phyloP scores from a whole-genome alignment of 2,113 vertebrate species.

The Mormyrus iriodes region DNA sequence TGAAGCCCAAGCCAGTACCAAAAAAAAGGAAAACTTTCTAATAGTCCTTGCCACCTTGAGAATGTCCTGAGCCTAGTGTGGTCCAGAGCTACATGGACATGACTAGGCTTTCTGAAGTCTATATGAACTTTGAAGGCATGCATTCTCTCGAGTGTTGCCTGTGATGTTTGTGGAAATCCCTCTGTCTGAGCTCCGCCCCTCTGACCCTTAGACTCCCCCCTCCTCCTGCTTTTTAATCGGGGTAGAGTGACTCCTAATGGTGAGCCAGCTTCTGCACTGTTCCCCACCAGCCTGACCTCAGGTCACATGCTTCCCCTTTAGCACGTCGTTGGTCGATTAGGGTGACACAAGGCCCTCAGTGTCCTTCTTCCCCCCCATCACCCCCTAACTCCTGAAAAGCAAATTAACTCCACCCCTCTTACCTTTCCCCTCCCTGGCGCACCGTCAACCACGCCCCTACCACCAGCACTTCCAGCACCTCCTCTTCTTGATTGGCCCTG shows the following conservation, averaged over 20 bases:
- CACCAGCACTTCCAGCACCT: slow-evolving; percentile 18
- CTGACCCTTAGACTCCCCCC: slow-evolving; percentile 10
- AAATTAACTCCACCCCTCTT: background rate
- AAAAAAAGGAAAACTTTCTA: background rate
- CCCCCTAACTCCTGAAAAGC: background rate
- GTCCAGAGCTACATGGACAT: background rate
- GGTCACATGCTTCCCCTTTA: slow-evolving; percentile 13
- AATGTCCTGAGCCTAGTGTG: background rate
- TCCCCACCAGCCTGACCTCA: background rate
- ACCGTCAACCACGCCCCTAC: slow-evolving; percentile 24
- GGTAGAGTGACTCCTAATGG: background rate
- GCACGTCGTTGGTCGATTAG: slow-evolving; percentile 38
- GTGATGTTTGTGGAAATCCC: slow-evolving; percentile 22
- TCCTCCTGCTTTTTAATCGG: background rate
- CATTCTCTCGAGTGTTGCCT: slow-evolving; percentile 22
- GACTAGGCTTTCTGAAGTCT: slow-evolving; percentile 10
- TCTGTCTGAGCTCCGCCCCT: slow-evolving; percentile 21
- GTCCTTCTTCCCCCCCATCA: slow-evolving; percentile 26
- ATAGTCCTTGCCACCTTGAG: background rate
- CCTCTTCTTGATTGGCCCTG: slow-evolving; percentile 19
- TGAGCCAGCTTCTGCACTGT: background rate
- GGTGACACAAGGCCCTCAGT: slow-evolving; percentile 60
- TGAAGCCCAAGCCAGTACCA: slow-evolving; percentile 8
- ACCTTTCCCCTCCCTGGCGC: slow-evolving; percentile 24
- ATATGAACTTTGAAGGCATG: slow-evolving; percentile 19